These are phyloP conservation scores for Eulemur rubriventer DNA, from an alignment of 2,797 vertebrate species.

Conservation along the genomic window DNA sequence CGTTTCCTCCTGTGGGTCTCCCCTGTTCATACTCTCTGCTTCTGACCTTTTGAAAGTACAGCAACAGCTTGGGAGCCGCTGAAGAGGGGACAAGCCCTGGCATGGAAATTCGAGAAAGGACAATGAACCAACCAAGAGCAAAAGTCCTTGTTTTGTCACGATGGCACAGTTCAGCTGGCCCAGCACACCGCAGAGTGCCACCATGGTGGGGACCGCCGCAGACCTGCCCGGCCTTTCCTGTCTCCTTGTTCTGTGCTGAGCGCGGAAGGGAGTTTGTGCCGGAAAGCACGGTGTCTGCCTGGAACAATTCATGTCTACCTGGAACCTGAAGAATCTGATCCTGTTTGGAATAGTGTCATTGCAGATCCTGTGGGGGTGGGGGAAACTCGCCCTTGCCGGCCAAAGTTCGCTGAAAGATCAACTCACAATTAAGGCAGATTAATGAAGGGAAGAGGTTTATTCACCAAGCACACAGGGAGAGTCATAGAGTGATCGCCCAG, in stretches of 20 bases:
- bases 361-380: too few relatives aligned
- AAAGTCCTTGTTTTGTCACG: neutral
- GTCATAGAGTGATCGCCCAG: too few relatives aligned
- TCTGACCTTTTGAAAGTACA: neutral
- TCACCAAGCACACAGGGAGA: too few relatives aligned
- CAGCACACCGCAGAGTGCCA: too few relatives aligned
- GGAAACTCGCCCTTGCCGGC: too few relatives aligned
- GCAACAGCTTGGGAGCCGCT: neutral
- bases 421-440: too few relatives aligned
- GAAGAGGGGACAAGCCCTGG: neutral
- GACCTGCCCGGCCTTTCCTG: neutral
- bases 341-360: neutral
- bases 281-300: neutral
- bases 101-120: neutral
- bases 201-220: accelerated
- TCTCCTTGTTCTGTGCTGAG: neutral
- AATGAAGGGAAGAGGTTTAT: too few relatives aligned
- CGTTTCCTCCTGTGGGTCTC: neutral
- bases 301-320: neutral
- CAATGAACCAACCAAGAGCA: neutral
- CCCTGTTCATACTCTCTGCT: too few relatives aligned
- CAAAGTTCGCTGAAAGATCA: too few relatives aligned
- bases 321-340: neutral
- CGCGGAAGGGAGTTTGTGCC: neutral
- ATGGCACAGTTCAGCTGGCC: neutral